These are phyloP conservation scores for Pantherophis vulpinus DNA, from an alignment of 2,797 vertebrate genomes.

Conservation along the genomic window DNA sequence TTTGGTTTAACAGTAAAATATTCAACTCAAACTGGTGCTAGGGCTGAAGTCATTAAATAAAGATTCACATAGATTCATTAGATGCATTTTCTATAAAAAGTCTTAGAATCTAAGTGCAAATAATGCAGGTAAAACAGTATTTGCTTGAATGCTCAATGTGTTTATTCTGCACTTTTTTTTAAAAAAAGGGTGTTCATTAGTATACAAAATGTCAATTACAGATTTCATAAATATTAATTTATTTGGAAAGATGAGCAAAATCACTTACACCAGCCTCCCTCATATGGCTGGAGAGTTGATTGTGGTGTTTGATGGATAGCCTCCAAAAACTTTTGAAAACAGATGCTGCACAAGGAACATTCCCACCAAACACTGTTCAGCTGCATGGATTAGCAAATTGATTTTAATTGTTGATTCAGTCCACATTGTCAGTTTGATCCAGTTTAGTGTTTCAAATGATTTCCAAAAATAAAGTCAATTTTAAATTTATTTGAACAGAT, in stretches of 20 bases:
- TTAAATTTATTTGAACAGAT: not conserved
- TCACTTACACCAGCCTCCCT: not conserved
- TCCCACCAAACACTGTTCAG: not conserved
- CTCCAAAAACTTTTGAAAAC: not conserved
- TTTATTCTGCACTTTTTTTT: constrained; percentile 31
- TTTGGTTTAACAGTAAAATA: constrained; percentile 57
- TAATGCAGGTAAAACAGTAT: constrained; percentile 42
- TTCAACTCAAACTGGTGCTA: constrained; percentile 67
- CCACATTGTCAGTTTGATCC: not conserved
- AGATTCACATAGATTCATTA: constrained; percentile 25
- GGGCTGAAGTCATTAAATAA: constrained; percentile 58
- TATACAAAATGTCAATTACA: constrained; percentile 27
- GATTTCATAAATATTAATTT: not conserved
- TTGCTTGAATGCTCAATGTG: constrained; percentile 18
- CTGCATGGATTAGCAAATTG: not conserved
- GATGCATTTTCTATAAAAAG: constrained; percentile 39
- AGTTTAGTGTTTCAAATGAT: not conserved
- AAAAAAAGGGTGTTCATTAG: not conserved
- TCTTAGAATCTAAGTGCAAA: constrained; percentile 34
- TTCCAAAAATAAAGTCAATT: not conserved
- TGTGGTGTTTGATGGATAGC: not conserved
- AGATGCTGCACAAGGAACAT: not conserved
- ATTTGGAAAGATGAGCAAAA: not conserved
- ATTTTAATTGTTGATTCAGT: not conserved
- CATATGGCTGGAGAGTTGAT: not conserved